Conservation (phyloP, 2,113 vertebrate genomes). For the Heteronetta atricapilla region DNA sequence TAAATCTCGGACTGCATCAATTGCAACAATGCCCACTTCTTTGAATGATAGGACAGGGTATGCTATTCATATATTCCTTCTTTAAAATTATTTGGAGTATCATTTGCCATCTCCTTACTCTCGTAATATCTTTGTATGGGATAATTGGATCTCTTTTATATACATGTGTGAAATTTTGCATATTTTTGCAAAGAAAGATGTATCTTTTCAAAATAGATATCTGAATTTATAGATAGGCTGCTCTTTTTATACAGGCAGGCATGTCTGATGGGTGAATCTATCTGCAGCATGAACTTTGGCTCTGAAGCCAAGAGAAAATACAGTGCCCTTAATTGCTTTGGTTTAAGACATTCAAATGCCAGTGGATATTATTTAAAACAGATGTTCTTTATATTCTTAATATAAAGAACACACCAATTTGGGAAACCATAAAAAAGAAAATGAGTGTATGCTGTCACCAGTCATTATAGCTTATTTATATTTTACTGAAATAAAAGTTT, state of each 20-base stretch:
- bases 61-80: neutral
- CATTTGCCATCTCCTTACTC: neutral
- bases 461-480: neutral
- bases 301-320: neutral
- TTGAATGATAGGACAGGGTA: neutral
- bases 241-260: neutral
- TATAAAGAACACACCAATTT: conserved; percentile 4
- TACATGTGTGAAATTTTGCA: neutral
- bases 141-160: neutral
- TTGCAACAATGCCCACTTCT: neutral
- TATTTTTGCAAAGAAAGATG: neutral
- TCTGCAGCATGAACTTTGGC: neutral
- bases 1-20: neutral
- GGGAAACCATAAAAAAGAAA: neutral
- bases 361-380: conserved; percentile 7
- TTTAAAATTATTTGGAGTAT: neutral
- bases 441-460: neutral
- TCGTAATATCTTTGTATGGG: neutral
- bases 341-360: neutral
- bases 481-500: conserved; percentile 23
- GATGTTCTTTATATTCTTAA: neutral
- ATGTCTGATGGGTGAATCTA: neutral
- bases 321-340: neutral
- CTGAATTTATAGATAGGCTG: neutral
- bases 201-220: neutral